Evolutionary conservation across 2,888 invertebrate species (phyloP), one percentile per base, ranked within the genome.

Genomic region (Ptychoptera albimana): DNA sequence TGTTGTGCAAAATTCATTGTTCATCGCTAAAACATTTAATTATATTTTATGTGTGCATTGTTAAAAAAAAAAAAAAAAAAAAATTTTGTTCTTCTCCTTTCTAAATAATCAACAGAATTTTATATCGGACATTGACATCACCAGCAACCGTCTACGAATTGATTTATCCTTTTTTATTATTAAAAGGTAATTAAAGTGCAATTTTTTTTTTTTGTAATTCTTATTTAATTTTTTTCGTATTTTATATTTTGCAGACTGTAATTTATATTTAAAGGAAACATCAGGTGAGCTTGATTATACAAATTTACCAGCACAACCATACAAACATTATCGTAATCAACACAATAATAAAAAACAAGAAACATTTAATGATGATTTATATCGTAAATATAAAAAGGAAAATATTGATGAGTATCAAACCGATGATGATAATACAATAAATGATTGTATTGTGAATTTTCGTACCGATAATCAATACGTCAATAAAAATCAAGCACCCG

Each of bases 361-460:
- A 23, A 23, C 23, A 23, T 23, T 23, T 7, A 23, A 23, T 7
- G 23, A 23, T 23, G 23, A 23, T 23, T 23, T 23, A 23, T 23
- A 5, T 23, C 23, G 23, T 23, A 23, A 23, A 23, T 23, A 23
- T 23, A 23, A 23, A 23, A 23, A 23, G 7, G 23, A 5, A 23
- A 23, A 23, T 23, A 23, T 23, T 23, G 23, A 23, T 23, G 23
- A 23, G 3, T 23, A 23, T 23, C 23, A 23, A 23, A 3, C 23
- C 4, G 23, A 23, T 23, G 23, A 23, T 23, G 23, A 23, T 12
- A 37, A 29, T 16, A 16, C 10, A 34, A 42, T 30, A 29, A 45
- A 32, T 49, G 55, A 58, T 51, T 60, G 59, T 50, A 54, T 54
- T 45, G 57, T 60, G 48, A 53, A 57, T 48, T 60, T 60, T 55